Evolutionary conservation across 2,888 invertebrate species (phyloP), one percentile per base, ranked within the genome.

Genomic region (Norana najaformis): DNA sequence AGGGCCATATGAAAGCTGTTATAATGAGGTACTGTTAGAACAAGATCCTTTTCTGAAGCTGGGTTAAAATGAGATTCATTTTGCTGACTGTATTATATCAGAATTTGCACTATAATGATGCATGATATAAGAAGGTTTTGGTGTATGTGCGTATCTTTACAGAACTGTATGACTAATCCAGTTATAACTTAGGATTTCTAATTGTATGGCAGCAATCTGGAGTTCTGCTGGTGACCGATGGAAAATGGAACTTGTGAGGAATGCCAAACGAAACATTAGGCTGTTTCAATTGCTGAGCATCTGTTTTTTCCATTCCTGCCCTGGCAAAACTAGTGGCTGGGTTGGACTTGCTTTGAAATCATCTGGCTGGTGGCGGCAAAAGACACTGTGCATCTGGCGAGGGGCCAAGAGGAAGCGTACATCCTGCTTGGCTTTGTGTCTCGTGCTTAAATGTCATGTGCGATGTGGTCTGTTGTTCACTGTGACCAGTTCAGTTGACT

Each of bases 1-100:
- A 69, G 69, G n/a, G n/a, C 30, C 69, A 47, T 69, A 13, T 69
- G 30, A n/a, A n/a, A n/a, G n/a, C 69, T n/a, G n/a, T 69, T 69
- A 13, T 69, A 69, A 69, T 11, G 1, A n/a, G 69, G n/a, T 69
- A n/a, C 69, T 5, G 69, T n/a, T 69, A 69, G 1, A 69, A 69
- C n/a, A n/a, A 69, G 69, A 69, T n/a, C n/a, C 69, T n/a, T n/a
- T 47, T 69, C 69, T 69, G n/a, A n/a, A 69, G n/a, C 69, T 69
- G 69, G n/a, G n/a, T 69, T 69, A 16, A n/a, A 69, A n/a, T 69
- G 69, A 11, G 69, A 69, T 69, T 69, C n/a, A 69, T 11, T n/a
- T 69, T n/a, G n/a, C 3, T 69, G 69, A 69, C 30, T n/a, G n/a
- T 69, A 11, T 16, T 23, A 23, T 47, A 69, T 69, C 69, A n/a